Evolutionary conservation across 2,888 invertebrate genomes (phyloP), one percentile per base, ranked within the genome.

Genomic region (Xylota segnis): DNA sequence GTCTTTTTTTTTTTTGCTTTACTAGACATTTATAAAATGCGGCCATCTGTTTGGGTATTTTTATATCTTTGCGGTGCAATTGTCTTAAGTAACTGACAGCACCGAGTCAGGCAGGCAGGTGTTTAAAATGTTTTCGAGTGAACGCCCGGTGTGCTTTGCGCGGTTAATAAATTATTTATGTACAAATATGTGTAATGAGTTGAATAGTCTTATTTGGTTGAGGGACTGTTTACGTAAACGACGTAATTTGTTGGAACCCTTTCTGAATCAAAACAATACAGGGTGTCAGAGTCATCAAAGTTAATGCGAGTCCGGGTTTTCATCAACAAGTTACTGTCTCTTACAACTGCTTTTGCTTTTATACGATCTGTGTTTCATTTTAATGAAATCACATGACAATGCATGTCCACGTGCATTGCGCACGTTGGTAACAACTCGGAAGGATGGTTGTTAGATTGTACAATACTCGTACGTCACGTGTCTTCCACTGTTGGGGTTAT

Each of bases 161-260:
- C 16, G 59, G 34, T 68, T 68, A 47, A 76, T 66, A 59, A 66
- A 76, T 76, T 59, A 76, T 68, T 76, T 68, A 76, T 76, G n/a
- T n/a, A 56, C 37, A 59, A 59, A 56, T 14, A 59, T 66, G 14
- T 50, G 16, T 16, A 66, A 58, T 66, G 58, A 45, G 29, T 50
- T 52, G 58, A 71, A 71, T 58, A 23, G 52, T 66, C 9, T 12
- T 27, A 32, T 54, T 54, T 5, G 23, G 10, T 47, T 18, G 18
- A 23, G 23, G 34, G 2, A 12, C 6, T 14, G 50, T 63, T 34
- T 63, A 34, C 61, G 63, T 54, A 43, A 43, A 59, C 52, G 18
- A n/a, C 18, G 45, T 23, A 43, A n/a, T 32, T 70, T 40, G 43
- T 10, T 2, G 16, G 10, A 32, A 56, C 1, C 23, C 3, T 23